Evolutionary conservation across 2,113 vertebrate genomes (phyloP).

Genomic region (Piaya cayana): DNA sequence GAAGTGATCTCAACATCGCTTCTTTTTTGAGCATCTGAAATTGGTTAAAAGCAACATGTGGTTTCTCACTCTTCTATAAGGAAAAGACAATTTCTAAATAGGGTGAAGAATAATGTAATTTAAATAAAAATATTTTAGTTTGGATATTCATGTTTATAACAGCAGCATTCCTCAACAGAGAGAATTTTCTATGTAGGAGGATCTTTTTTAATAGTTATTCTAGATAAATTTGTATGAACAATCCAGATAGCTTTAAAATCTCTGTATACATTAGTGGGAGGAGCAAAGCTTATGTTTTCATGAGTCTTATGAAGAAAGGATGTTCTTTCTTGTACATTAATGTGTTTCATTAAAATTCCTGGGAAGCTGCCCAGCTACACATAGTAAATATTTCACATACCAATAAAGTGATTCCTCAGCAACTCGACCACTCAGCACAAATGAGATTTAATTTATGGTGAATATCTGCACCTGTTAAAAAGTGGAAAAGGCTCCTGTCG

Average conservation of each 20-base stretch:
- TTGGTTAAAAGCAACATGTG: not conserved
- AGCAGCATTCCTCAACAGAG: not conserved
- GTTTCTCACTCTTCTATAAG: not conserved
- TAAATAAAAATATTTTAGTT: not conserved
- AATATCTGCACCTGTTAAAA: constrained; percentile 47
- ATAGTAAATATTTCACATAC: constrained; percentile 43
- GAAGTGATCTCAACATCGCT: not conserved
- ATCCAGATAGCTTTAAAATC: too few relatives aligned
- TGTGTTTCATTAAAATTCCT: constrained; percentile 23
- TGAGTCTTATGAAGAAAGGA: not conserved
- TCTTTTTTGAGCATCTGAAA: constrained; percentile 15
- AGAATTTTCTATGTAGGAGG: not conserved
- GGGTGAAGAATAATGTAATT: not conserved
- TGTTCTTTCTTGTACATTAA: not conserved
- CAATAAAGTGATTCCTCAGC: constrained; percentile 25
- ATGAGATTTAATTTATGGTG: constrained; percentile 8
- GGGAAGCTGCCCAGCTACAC: not conserved
- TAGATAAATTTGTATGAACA: not conserved
- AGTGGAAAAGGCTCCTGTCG: not conserved
- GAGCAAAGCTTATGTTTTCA: not conserved
- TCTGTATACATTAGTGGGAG: too few relatives aligned
- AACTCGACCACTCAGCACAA: constrained; percentile 32
- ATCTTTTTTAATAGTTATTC: not conserved
- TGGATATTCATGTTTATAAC: not conserved
- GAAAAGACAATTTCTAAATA: not conserved